Evolutionary conservation across 1,140 invertebrate genomes (phyloP), one percentile per base, ranked within the genome.

Genomic region (Drosophila carrolli): DNA sequence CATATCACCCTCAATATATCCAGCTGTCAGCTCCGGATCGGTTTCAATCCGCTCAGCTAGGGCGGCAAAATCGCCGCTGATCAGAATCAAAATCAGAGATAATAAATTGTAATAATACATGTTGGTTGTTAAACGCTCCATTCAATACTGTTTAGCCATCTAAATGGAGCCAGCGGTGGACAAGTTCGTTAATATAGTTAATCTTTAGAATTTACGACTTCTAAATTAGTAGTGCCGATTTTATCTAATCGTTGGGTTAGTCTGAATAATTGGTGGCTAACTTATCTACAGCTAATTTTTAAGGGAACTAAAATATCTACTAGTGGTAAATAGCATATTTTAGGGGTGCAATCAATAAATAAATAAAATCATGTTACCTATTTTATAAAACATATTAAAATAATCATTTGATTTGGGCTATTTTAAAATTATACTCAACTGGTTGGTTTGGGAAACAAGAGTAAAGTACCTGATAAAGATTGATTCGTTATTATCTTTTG

Each of bases 1-100:
- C 67, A 91, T 91, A 23, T 91, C 90, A 8, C 90, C 90, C 16
- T 91, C 80, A 0, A 67, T 29, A 47, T 63, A 88, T 1, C 86
- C 90, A 4, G 79, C 68, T 14, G 60, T 73, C n/a, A 88, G 27
- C 37, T 91, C 88, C 0, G 88, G 88, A 82, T 91, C 83, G 0
- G 47, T 56, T 37, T 86, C 74, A 5, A 46, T 10, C 4, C 67
- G 27, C 5, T 41, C 23, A 9, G 66, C 23, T 46, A 68, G 74
- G 8, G 60, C 51, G 13, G 67, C 43, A 11, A 11, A 4, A 0
- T 10, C 35, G 4, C 16, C 13, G 19, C 29, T 23, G 29, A 73
- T 29, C 27, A 63, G 5, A 19, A 55, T 27, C 9, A 75, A 32
- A 38, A 41, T 40, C 16, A 47, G 14, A 8, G 2, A 13, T 44